Evolutionary conservation across 2,113 vertebrate genomes (phyloP), one percentile per base, ranked within the genome.

Genomic region (Neolamprologus ventralis): DNA sequence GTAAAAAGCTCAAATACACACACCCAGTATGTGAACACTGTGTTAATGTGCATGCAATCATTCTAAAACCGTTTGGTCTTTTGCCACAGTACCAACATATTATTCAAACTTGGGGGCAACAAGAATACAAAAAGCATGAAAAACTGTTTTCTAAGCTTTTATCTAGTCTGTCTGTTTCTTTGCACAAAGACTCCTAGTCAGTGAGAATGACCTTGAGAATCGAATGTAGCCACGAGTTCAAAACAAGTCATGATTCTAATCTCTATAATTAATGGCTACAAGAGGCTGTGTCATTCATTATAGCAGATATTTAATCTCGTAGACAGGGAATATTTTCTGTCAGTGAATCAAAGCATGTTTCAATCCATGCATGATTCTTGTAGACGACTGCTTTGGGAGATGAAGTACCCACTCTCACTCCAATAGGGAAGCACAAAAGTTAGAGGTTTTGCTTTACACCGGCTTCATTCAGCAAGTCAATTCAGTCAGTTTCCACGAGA

Each of bases 221-320:
- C 58, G 17, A 78, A 78, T 40, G 2, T 47, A 81, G 83, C 55
- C 82, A 60, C 3, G 2, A 83, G 84, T 89, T 94, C 68, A 91
- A 93, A 92, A 83, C 90, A 91, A 92, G 86, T 92, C 88, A 60
- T 68, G 88, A 90, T 88, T 94, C 78, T 91, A 88, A 93, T 94
- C 91, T 91, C 68, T 85, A 17, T 92, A 91, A 95, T 95, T 90
- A 94, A 94, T 94, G 86, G 63, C 10, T 84, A 78, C 63, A 45
- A 80, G 75, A 87, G 57, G 60, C 81, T 28, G 85, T 85, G 91
- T 92, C 93, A 91, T 92, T 95, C 88, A 95, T 92, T 93, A 92
- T 13, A 49, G 63, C 51, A 63, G 87, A 86, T 92, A 83, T 92
- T 93, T 94, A 94, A 94, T 94, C 89, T 93, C 26, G 1, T 82